Base-by-base conservation (phyloP, 2,888 invertebrate genomes). In the Steinernema scapterisci region DNA sequence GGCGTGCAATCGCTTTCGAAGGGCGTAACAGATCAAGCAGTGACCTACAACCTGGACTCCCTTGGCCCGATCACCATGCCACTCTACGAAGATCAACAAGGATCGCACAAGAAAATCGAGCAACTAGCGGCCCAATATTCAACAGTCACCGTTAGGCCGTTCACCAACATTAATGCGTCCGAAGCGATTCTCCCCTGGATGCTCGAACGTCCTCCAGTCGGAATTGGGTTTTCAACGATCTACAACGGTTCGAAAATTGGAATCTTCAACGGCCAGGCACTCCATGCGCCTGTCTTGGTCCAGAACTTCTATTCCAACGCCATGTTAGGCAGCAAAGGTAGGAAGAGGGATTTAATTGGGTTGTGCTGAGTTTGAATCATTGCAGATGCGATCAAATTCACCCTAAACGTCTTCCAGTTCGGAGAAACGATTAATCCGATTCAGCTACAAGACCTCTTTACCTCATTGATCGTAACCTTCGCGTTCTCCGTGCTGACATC, bases 401-500 rank as follows among this genome's bases (percentile, higher is more conserved):
- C 63, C 63, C 31, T 63, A 1, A 31, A 16, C 31, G 63, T 63
- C 27, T 63, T 31, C 38, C 63, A 63, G 63, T 63, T 63, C 16
- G 63, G 63, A 6, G 63, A 63, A 2, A 16, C 31, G 27, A 63
- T 63, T 31, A 31, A 63, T 16, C 63, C 63, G 31, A 63, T 63
- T 27, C 31, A 27, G 31, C 31, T 74, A 16, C 48, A 38, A 16
- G 73, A 75, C 48, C 52, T 79, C 27, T 25, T 76, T 21, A 54
- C 73, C 27, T 72, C 75, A 11, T 51, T 75, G 21, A 73, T 81
- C 73, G 75, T 81, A 16, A 80, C 84, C 71, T 25, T 85, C 5
- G 54, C 76, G 23, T 82, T 85, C 72, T 78, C 85, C 21, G 73
- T 82, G 72, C 78, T 85, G 31, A 81, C 82, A 9, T 84, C 84